Evolutionary conservation across 2,113 vertebrate genomes (phyloP).

Genomic region (Erpornis zantholeuca): DNA sequence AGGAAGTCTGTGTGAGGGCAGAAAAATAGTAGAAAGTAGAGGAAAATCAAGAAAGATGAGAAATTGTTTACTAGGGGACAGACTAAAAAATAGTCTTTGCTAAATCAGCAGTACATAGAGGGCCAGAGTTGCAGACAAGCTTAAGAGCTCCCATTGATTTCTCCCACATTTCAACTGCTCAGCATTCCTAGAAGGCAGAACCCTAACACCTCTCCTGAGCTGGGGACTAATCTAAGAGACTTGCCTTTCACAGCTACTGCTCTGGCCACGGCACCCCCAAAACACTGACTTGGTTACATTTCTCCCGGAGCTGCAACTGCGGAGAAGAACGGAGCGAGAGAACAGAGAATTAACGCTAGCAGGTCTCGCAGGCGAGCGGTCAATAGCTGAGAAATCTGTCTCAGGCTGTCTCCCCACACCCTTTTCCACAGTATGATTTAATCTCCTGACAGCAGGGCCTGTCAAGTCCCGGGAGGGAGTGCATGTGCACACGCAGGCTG

Average conservation of each 20-base stretch:
- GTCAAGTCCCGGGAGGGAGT: neutral
- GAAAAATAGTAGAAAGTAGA: neutral
- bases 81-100: neutral
- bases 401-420: slow-evolving; percentile 20
- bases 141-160: slow-evolving; percentile 1
- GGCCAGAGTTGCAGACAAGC: neutral
- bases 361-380: neutral
- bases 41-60: neutral
- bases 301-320: neutral
- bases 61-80: neutral
- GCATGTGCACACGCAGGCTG: neutral
- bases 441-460: neutral
- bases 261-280: neutral
- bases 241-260: neutral
- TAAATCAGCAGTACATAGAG: neutral
- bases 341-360: neutral
- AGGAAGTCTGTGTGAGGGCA: neutral
- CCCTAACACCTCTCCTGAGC: neutral
- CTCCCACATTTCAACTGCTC: neutral
- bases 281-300: slow-evolving; percentile 10
- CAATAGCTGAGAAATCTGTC: slow-evolving; percentile 38
- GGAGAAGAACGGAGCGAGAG: neutral
- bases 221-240: neutral
- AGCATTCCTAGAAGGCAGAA: slow-evolving; percentile 1
- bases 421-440: neutral